Evolutionary conservation across 1,140 invertebrate species (phyloP), one percentile per base, ranked within the genome.

Genomic region (Philaenus spumarius): DNA sequence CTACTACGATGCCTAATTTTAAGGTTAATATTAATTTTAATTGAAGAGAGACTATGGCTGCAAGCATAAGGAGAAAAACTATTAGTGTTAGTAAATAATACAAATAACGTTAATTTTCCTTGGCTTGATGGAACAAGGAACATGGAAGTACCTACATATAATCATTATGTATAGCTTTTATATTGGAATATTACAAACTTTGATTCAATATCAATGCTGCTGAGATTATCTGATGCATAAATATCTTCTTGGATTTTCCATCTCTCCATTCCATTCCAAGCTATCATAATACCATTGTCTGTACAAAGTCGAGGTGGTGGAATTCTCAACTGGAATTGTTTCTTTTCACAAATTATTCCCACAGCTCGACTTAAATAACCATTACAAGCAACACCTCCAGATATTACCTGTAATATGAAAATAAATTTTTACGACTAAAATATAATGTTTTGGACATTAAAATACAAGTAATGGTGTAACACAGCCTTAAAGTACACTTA

Each of bases 231-330:
- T 64, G 82, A 69, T 24, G 45, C 69, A 3, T 77, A 67, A 47
- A 83, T 62, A 5, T 73, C 79, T 15, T 61, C 60, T 37, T 77
- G 65, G 20, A 68, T 59, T 19, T 63, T 69, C 67, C 75, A 81
- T 51, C 84, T 87, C 74, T 97, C 94, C 34, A 95, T 75, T 7
- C 92, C 94, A 81, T 96, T 96, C 96, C 96, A 98, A 19, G 96
- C 96, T 63, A 98, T 94, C 97, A 99, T 99, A n/a, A 96, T 79
- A 17, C 95, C 97, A 82, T 99, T 99, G 72, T 99, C 97, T 2
- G 90, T 95, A 69, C 96, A 98, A 1, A 97, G 78, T 67, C 82
- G 79, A n/a, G 86, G 81, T 14, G 91, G 88, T 17, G 95, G 93
- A 62, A 85, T 79, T 42, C 80, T 79, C 17, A 87, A 78, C 64